Base-by-base conservation (phyloP, 2,113 vertebrate species). In the Aphyosemion australe region DNA sequence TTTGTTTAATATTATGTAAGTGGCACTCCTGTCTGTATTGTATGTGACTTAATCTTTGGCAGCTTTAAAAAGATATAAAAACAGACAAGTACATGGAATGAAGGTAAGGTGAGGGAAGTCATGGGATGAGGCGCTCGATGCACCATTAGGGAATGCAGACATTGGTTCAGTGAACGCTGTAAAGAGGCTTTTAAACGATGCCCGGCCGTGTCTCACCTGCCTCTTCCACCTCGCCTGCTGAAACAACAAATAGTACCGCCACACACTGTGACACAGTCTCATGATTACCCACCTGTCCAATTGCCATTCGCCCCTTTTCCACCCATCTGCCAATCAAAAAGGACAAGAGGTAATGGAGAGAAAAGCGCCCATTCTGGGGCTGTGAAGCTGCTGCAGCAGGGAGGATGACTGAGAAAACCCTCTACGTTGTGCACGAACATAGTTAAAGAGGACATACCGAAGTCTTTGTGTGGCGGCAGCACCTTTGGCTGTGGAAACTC, bases 261-360 rank as follows among this genome's bases (percentile, higher is more conserved):
- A 83, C 54, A 48, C 69, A 65, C 75, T 76, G 78, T 77, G 79
- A 78, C 76, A 74, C 69, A 63, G 74, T 70, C 62, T 57, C 34
- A 58, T 84, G 84, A 88, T 89, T 87, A 83, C 85, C 82, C 82
- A 63, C 65, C 71, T 74, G 58, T 84, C 76, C 72, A 60, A 74
- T 74, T 60, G 62, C 79, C 67, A 79, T 73, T 61, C 65, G 47
- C 60, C 63, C 45, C 76, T 69, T 82, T 85, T 78, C 72, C 79
- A 71, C 78, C 83, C 81, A 85, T 85, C 78, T 84, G 84, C 84
- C 88, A 87, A 84, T 90, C 85, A 91, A 89, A 90, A 62, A 56
- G 82, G 75, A 64, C 67, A 72, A 77, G 83, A 86, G 83, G 79
- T 90, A 90, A 90, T 90, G 85, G 85, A 76, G 83, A 87, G 87